Percentiles rank a stretch among this genome's conserved stretches.
These are phyloP conservation scores for Oreohelix idahoensis DNA, from an alignment of 1,140 invertebrate species.

Conservation along the genomic window DNA sequence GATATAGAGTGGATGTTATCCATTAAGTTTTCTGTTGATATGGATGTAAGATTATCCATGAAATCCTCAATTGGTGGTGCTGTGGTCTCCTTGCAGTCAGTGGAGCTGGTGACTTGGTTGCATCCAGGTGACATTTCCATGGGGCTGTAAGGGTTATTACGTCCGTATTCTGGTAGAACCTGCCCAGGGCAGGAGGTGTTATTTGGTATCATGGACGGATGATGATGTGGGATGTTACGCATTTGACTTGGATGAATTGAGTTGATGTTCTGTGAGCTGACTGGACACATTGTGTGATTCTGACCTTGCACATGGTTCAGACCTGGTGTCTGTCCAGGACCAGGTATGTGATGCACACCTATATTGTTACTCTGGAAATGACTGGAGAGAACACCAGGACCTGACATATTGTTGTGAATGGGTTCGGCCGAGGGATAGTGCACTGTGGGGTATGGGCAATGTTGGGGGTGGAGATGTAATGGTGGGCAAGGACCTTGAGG, in stretches of 20 bases:
- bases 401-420: slow-evolving; percentile 7
- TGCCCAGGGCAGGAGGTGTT: slow-evolving; percentile 20
- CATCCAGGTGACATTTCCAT: slow-evolving; percentile 72
- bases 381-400: neutral
- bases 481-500: slow-evolving; percentile 29
- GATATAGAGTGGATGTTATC: slow-evolving; percentile 69
- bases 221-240: slow-evolving; percentile 9
- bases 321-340: neutral
- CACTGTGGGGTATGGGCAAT: neutral
- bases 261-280: neutral
- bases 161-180: neutral
- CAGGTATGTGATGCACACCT: neutral
- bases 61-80: slow-evolving; percentile 67
- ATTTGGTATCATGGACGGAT: slow-evolving; percentile 19
- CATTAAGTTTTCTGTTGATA: slow-evolving; percentile 67
- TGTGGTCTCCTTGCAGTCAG: slow-evolving; percentile 64
- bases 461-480: slow-evolving; percentile 9
- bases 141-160: slow-evolving; percentile 41
- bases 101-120: slow-evolving; percentile 73
- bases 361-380: slow-evolving; percentile 10
- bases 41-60: slow-evolving; percentile 68
- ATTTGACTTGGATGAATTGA: neutral
- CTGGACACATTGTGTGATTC: slow-evolving; percentile 1
- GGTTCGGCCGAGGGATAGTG: neutral
- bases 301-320: neutral